These are phyloP conservation scores for Planococcus citri DNA, from an alignment of 1,140 invertebrate genomes.

Conservation along the genomic window DNA sequence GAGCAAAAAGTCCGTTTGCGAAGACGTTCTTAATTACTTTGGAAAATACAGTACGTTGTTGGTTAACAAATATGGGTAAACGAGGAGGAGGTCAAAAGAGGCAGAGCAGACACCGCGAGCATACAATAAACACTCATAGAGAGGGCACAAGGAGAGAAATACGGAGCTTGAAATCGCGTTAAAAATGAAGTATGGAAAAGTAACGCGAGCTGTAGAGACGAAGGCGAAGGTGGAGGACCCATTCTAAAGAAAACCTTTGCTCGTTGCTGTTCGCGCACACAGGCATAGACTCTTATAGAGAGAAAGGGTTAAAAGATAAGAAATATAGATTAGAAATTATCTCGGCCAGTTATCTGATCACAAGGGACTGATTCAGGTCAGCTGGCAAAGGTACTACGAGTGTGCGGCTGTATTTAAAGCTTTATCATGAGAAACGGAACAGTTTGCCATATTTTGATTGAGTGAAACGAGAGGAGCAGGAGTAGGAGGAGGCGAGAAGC, in stretches of 20 bases:
- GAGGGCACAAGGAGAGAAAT: no score
- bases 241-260: not conserved
- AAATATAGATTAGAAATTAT: slow-evolving; percentile 17
- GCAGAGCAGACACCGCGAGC: no score
- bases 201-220: no score
- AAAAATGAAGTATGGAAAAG: no score
- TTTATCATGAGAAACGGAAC: slow-evolving; percentile 13
- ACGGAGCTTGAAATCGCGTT: no score
- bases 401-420: not conserved
- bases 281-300: no score
- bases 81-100: not conserved
- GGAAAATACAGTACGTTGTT: not conserved
- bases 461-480: no score
- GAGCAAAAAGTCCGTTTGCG: not conserved
- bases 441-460: slow-evolving; percentile 11
- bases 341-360: slow-evolving; percentile 4
- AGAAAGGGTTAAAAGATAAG: slow-evolving; percentile 16
- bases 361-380: slow-evolving; percentile 3
- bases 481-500: no score
- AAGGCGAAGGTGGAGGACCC: no score
- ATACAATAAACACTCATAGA: no score
- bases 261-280: no score
- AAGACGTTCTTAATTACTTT: slow-evolving; percentile 11
- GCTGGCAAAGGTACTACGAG: not conserved
- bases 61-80: not conserved